Base-by-base conservation (phyloP, 2,888 invertebrate genomes). In the Ecliptopera silaceata region DNA sequence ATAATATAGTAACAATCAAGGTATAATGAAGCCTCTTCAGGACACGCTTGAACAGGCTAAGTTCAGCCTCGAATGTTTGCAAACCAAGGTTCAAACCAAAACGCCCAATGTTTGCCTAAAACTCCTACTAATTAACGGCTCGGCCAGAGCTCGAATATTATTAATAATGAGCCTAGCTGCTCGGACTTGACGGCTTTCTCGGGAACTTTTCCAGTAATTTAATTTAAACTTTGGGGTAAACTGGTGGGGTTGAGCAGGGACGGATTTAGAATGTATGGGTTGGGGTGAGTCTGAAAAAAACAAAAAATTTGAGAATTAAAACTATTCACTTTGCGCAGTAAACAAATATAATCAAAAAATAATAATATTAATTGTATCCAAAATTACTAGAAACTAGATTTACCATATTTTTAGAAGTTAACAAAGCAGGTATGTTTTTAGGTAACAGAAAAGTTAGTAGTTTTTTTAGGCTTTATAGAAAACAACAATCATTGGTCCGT, bases 141-240 rank as follows among this genome's bases (percentile, higher is more conserved):
- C 47, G 53, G 74, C 77, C 63, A 55, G 64, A 77, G 76, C 74
- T 68, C 55, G 59, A 68, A 75, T 79, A 73, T 78, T 79, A 77
- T 74, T 69, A 73, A 41, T 74, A 75, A 73, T 64, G 66, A 71
- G 63, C 56, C 59, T 63, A 60, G 66, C 54, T 62, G 55, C 63
- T 60, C 62, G 59, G 59, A 52, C 64, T 62, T 61, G 66, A 61
- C 61, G 62, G 63, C 56, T 68, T 71, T 65, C 66, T 68, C 53
- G 39, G 45, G 56, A 75, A 69, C 68, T 72, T 65, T 57, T 65
- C 60, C 67, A 65, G 61, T 71, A 70, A 74, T 69, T 74, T 70
- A 69, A 76, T 74, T 75, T 68, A 68, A 76, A 76, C 70, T 76
- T 75, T 61, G 67, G 59, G 56, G 53, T 64, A 70, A 58, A 54